Evolutionary conservation across 2,888 invertebrate genomes (phyloP).

Genomic region (Mongoloraphidia duomilia): DNA sequence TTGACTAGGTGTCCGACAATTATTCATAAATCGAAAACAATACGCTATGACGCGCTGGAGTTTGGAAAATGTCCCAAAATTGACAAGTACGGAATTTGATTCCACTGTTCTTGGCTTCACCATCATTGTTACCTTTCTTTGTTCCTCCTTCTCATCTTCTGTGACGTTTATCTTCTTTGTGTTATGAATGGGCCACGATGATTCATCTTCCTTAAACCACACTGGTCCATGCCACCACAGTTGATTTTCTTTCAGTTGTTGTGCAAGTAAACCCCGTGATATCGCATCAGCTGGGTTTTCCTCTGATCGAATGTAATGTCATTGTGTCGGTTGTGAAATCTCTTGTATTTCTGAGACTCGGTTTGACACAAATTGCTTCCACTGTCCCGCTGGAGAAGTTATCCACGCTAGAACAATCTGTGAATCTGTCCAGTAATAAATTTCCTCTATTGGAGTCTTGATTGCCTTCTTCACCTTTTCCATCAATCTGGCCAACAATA

Average conservation of each 20-base stretch:
- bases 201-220: neutral
- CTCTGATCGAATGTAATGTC: conserved; percentile 4
- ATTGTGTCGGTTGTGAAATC: neutral
- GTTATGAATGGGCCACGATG: no score
- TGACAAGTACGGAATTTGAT: no score
- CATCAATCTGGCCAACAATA: neutral
- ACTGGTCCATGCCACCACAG: conserved; percentile 4
- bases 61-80: no score
- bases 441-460: neutral
- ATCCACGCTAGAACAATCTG: conserved; percentile 11
- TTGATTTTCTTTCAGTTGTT: no score
- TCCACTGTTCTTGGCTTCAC: no score
- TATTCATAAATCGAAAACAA: no score
- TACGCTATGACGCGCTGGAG: no score
- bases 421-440: conserved; percentile 9
- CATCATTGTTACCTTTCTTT: no score
- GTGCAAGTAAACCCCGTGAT: conserved; percentile 1
- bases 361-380: conserved; percentile 14
- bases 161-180: no score
- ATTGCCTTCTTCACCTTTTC: no score
- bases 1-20: no score
- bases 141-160: no score
- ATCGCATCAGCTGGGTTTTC: conserved; percentile 7
- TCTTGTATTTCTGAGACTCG: conserved; percentile 11
- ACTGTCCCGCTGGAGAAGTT: conserved; percentile 2